Base-by-base conservation (phyloP, 2,797 vertebrate species). In the Nyctalus aviator region DNA sequence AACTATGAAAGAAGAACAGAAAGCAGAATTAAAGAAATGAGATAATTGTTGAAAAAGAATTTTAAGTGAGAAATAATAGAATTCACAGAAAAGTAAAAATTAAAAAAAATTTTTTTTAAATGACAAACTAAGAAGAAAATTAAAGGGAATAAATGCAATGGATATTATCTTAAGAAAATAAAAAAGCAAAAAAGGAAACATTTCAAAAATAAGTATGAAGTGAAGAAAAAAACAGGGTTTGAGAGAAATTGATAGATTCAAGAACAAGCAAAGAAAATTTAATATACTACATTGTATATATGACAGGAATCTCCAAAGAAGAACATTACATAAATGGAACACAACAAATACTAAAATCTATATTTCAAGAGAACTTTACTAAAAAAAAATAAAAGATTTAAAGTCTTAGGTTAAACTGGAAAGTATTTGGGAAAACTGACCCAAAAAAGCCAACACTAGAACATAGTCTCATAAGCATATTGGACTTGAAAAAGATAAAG, bases 21-120 rank as follows among this genome's bases (percentile, higher is more conserved):
- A 71, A 87, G 27, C 4, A 81, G 81, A 88, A 92, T 93, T 55
- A 62, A 91, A 82, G 18, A 76, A 92, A 59, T 89, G 30, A 95
- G 59, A 81, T 50, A 69, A 84, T 0, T 78, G 57, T 20, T 48
- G 55, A 66, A 78, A 85, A 82, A 46, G 53, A 82, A 88, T 72
- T 37, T 77, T 72, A 76, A 69, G 48, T 78, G 20, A 50, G 13
- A 41, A 85, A 35, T 20, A 90, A n/a, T 2, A 88, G 35, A 83
- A 87, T 41, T 44, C n/a, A 83, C 23, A 50, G 78, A 72, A 88
- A 68, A 25, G 69, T 62, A 82, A 75, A 68, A 69, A 64, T 18
- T 2, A 25, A 15, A 85, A 57, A 91, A 66, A 66, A 41, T 6
- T 41, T 41, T 41, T 41, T 41, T 41, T 55, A 89, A 50, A 30